These are phyloP conservation scores for Hymenochirus boettgeri DNA, from an alignment of 2,113 vertebrate species.

Conservation along the genomic window DNA sequence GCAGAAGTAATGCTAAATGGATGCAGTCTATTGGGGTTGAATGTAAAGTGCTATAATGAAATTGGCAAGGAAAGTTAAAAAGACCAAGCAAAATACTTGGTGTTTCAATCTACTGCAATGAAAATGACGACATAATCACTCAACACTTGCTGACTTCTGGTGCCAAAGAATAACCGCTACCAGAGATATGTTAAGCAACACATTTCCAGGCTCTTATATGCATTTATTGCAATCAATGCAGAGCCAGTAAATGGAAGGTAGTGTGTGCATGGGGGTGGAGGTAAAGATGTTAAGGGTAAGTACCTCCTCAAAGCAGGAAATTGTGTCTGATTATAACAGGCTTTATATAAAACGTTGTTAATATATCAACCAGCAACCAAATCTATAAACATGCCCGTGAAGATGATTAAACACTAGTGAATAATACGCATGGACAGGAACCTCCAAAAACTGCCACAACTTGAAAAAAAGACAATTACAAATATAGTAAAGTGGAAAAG, in stretches of 20 bases:
- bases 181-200: constrained; percentile 28
- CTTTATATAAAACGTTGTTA: too few species aligned
- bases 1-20: not conserved
- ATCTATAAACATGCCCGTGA: too few species aligned
- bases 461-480: too few species aligned
- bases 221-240: constrained; percentile 39
- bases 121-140: constrained; percentile 25
- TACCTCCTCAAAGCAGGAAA: too few species aligned
- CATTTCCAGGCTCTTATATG: constrained; percentile 29
- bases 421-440: too few species aligned
- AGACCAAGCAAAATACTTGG: not conserved
- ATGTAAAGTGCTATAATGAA: constrained; percentile 6
- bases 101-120: not conserved
- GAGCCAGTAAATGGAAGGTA: constrained; percentile 27
- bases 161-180: constrained; percentile 22
- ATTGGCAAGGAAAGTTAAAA: constrained; percentile 23
- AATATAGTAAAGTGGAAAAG: too few species aligned
- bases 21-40: constrained; percentile 5
- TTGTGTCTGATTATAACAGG: too few species aligned
- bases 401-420: too few species aligned
- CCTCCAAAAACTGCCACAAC: too few species aligned
- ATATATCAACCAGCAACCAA: too few species aligned
- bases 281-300: not conserved
- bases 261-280: not conserved
- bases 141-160: constrained; percentile 25